These are phyloP conservation scores for Actinia equina DNA, from an alignment of 64 coral and sea anemone genomes.

Conservation along the genomic window DNA sequence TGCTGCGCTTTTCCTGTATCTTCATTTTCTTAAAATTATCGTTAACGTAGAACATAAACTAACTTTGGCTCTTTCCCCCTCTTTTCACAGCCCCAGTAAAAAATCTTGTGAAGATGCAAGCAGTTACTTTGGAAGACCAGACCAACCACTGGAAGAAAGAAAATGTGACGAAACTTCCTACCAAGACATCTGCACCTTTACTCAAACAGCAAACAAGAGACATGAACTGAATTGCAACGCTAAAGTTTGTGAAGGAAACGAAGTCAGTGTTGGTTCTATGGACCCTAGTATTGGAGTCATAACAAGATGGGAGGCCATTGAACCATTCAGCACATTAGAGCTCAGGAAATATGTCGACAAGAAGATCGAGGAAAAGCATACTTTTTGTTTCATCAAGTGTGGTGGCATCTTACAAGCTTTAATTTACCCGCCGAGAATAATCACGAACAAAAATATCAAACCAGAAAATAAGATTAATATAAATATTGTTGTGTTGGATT, in stretches of 20 bases:
- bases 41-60: too few relatives aligned
- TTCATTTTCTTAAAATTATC: too few relatives aligned
- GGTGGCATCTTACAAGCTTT: conserved; percentile 26
- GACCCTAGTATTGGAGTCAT: conserved; percentile 18
- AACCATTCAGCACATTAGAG: background rate
- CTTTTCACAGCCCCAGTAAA: background rate
- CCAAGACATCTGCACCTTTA: conserved; percentile 25
- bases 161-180: conserved; percentile 22
- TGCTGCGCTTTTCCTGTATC: too few relatives aligned
- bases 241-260: background rate
- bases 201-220: background rate
- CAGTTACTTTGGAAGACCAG: conserved; percentile 17
- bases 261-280: background rate
- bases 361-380: background rate
- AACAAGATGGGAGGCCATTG: conserved; percentile 1
- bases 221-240: conserved; percentile 14
- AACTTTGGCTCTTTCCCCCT: background rate
- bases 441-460: background rate
- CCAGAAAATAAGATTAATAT: conserved; percentile 31
- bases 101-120: background rate
- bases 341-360: conserved; percentile 8
- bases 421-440: conserved; percentile 13
- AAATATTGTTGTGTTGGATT: conserved; percentile 45
- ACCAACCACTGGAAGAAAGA: background rate
- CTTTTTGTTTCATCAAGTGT: conserved; percentile 41